Conservation (phyloP, 2,888 invertebrate genomes). For the Archips crataeganus region DNA sequence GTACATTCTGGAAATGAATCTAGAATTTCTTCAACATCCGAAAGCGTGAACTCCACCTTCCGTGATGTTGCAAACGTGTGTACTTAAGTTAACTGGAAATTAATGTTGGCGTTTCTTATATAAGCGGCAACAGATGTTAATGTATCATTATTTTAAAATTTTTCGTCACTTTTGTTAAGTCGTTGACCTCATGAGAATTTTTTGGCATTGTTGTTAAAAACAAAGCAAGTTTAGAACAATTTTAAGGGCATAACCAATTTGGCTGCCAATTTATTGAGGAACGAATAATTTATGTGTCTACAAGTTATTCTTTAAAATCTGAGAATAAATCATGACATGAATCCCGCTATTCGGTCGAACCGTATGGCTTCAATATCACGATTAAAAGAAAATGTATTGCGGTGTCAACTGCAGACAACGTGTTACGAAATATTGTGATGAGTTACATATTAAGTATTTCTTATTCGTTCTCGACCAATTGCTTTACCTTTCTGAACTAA, state of each 20-base stretch:
- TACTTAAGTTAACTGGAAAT: slow-evolving; percentile 28
- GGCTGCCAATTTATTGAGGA: slow-evolving; percentile 35
- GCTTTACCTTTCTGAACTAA: slow-evolving; percentile 25
- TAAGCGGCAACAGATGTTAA: slow-evolving; percentile 25
- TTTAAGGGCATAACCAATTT: slow-evolving; percentile 37
- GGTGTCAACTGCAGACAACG: slow-evolving; percentile 7
- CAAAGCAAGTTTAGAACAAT: slow-evolving; percentile 27
- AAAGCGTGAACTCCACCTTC: slow-evolving; percentile 50
- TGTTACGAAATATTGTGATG: slow-evolving; percentile 25
- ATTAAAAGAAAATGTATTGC: slow-evolving; percentile 18
- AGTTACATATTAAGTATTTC: not conserved
- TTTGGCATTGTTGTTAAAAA: slow-evolving; percentile 24
- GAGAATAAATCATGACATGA: slow-evolving; percentile 36
- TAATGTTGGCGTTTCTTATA: slow-evolving; percentile 31
- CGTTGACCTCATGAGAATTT: slow-evolving; percentile 30
- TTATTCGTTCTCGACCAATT: slow-evolving; percentile 3
- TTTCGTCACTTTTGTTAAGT: slow-evolving; percentile 11
- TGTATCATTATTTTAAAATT: slow-evolving; percentile 28
- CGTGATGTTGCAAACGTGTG: slow-evolving; percentile 15
- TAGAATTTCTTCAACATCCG: slow-evolving; percentile 55
- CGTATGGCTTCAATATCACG: slow-evolving; percentile 21
- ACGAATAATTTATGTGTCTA: slow-evolving; percentile 29
- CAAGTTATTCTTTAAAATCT: slow-evolving; percentile 41
- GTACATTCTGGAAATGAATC: slow-evolving; percentile 64
- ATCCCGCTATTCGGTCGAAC: slow-evolving; percentile 22